Conservation (phyloP, 1,140 invertebrate genomes). For the Lerema accius region DNA sequence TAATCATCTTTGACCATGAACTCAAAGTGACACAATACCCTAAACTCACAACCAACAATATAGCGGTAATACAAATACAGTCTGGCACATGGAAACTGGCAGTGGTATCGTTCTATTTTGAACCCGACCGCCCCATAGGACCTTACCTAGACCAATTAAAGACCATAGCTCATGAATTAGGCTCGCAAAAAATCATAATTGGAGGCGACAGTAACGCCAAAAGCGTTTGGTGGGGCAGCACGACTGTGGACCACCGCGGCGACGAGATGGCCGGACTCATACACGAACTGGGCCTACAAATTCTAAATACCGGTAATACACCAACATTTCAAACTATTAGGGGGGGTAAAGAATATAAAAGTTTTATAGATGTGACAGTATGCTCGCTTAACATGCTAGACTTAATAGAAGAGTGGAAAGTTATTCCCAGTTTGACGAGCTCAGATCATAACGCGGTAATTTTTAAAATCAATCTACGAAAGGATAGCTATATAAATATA, state of each 20-base stretch:
- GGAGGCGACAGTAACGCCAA: too few species aligned
- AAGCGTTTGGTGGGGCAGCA: neutral
- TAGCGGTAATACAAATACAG: neutral
- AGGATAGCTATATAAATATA: neutral
- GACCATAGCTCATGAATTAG: neutral
- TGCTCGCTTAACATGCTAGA: neutral
- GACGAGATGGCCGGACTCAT: neutral
- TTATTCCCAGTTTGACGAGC: too few species aligned
- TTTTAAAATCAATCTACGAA: neutral
- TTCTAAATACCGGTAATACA: neutral
- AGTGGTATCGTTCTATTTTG: neutral
- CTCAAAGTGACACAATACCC: neutral
- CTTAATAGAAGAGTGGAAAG: neutral
- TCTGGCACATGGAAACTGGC: neutral
- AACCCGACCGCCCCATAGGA: neutral
- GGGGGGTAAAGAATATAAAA: neutral
- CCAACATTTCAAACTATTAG: neutral
- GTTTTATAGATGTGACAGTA: neutral
- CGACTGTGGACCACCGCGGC: neutral
- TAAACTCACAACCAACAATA: too few species aligned
- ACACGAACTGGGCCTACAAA: neutral
- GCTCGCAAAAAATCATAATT: too few species aligned
- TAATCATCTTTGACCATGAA: neutral
- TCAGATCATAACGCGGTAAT: neutral
- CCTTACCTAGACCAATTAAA: neutral